phyloP scores from a whole-genome alignment of 2,888 invertebrate genomes.

The Zygothrica quintamaculata region DNA sequence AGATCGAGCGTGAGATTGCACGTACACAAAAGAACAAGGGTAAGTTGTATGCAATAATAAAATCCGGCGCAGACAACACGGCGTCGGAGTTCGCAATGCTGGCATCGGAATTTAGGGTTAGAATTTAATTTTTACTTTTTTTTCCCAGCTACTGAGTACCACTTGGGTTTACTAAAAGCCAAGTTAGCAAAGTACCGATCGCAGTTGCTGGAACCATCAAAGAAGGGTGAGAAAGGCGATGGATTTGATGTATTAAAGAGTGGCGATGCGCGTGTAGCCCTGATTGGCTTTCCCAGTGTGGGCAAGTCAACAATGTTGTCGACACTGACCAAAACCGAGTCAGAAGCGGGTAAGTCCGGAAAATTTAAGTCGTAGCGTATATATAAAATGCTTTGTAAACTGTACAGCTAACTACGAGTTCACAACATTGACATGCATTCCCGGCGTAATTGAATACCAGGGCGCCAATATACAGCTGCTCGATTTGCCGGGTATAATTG shows the following conservation, averaged over 20 bases:
- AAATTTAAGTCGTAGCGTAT: not conserved
- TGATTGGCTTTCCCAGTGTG: constrained; percentile 98
- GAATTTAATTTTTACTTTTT: constrained; percentile 45
- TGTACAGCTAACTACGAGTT: constrained; percentile 96
- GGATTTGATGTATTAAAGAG: constrained; percentile 99
- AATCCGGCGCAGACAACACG: constrained; percentile 48
- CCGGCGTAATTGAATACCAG: constrained; percentile 99
- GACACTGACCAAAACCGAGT: constrained; percentile 97
- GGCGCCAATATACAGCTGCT: constrained; percentile 99
- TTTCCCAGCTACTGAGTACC: constrained; percentile 97
- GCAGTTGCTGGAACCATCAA: constrained; percentile 96
- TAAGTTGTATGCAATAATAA: constrained; percentile 81
- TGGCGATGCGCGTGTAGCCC: constrained; percentile 98
- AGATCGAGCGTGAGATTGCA: constrained; percentile 99
- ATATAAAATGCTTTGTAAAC: not conserved
- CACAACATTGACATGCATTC: constrained; percentile 99
- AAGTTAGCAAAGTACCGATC: constrained; percentile 97
- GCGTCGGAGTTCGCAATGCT: constrained; percentile 58
- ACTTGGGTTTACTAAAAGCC: constrained; percentile 98
- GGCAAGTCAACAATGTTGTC: constrained; percentile 95
- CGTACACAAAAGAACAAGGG: constrained; percentile 99
- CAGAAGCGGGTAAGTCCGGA: constrained; percentile 89
- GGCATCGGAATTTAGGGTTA: constrained; percentile 80
- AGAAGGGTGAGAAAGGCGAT: constrained; percentile 97
- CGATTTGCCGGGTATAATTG: constrained; percentile 99